Conservation (phyloP, 1,140 invertebrate species). For the Penaeus indicus region DNA sequence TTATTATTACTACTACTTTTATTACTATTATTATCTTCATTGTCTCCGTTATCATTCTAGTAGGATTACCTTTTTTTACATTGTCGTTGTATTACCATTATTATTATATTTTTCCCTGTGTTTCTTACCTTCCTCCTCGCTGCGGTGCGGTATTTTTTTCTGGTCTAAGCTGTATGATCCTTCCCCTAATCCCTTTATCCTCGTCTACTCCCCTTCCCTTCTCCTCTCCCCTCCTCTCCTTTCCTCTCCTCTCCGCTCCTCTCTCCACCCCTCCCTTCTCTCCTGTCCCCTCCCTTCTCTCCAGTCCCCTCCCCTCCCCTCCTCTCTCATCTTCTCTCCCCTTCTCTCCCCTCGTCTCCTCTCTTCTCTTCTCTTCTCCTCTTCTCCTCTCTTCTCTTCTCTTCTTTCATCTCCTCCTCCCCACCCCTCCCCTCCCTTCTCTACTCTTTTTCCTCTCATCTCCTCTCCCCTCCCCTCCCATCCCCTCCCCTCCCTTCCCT, state of each 20-base stretch:
- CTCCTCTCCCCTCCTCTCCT: slow-evolving; percentile 2
- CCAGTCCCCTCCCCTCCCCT: not conserved
- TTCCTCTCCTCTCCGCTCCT: not conserved
- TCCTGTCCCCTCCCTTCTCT: not conserved
- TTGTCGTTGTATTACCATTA: too few relatives aligned
- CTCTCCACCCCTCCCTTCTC: not conserved
- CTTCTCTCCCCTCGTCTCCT: not conserved
- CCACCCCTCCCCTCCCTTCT: not conserved
- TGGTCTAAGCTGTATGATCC: too few relatives aligned
- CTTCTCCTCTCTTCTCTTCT: not conserved
- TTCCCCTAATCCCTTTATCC: too few relatives aligned
- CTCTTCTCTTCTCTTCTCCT: not conserved
- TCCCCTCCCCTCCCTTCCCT: not conserved
- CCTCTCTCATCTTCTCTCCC: not conserved
- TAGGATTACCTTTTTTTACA: too few relatives aligned
- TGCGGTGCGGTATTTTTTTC: too few relatives aligned
- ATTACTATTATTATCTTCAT: too few relatives aligned
- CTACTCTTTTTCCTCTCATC: not conserved
- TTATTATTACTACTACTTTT: too few relatives aligned
- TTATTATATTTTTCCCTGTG: too few relatives aligned
- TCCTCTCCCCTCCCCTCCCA: not conserved
- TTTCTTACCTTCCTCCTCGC: too few relatives aligned
- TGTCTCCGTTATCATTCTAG: too few relatives aligned
- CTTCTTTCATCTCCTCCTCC: not conserved
- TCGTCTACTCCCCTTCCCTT: not conserved